Percentiles rank a stretch among this genome's conserved stretches.
phyloP scores from a whole-genome alignment of 2,888 invertebrate genomes.

The Aphidius colemani region DNA sequence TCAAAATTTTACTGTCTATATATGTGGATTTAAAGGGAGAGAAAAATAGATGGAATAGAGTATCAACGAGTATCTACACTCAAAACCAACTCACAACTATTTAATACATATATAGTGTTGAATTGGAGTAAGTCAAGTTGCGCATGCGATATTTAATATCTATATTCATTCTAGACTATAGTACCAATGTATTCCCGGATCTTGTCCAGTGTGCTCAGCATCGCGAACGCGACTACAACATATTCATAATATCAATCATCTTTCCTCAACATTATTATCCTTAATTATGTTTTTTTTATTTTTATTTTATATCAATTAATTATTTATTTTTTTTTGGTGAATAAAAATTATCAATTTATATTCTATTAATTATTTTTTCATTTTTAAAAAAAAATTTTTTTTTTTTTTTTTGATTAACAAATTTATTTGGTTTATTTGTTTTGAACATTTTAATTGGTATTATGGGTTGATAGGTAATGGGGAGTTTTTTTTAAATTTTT shows the following conservation, averaged over 20 bases:
- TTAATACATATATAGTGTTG: background rate
- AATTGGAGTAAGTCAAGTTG: conserved; percentile 31
- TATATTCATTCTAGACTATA: conserved; percentile 31
- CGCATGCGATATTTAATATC: conserved; percentile 43
- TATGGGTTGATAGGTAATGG: background rate
- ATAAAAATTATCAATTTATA: too few species aligned
- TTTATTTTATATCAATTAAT: too few species aligned
- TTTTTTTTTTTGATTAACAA: background rate
- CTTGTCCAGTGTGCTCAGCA: conserved; percentile 52
- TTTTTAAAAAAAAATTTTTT: too few species aligned
- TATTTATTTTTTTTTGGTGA: too few species aligned
- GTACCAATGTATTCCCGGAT: conserved; percentile 49
- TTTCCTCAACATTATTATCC: conserved; percentile 13
- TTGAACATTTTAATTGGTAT: background rate
- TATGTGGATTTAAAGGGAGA: background rate
- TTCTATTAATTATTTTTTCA: too few species aligned
- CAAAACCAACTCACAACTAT: conserved; percentile 6
- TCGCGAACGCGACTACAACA: conserved; percentile 44
- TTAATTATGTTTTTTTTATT: too few species aligned
- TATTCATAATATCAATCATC: background rate
- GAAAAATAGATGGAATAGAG: background rate
- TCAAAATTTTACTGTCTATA: conserved; percentile 7
- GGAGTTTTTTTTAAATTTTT: conserved; percentile 3
- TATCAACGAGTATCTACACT: conserved; percentile 2
- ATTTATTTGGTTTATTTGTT: background rate